Base-by-base conservation (phyloP, 2,113 vertebrate species). In the Ploceus nigricollis region DNA sequence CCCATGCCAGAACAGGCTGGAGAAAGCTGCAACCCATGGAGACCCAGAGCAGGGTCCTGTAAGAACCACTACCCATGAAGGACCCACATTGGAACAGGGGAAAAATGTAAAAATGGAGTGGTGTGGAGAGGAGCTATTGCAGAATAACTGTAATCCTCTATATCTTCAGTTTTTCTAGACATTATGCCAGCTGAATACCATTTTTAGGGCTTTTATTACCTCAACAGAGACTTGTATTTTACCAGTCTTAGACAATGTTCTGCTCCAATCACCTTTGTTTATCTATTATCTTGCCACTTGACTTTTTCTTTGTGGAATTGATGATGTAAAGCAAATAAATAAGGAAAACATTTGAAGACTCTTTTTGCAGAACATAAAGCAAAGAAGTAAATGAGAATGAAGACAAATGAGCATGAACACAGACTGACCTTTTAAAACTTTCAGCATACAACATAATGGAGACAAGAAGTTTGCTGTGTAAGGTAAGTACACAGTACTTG, bases 1-100 rank as follows among this genome's bases (percentile, higher is more conserved):
- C 24, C 4, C 10, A 23, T 0, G 0, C 14, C 8, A 33, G 21
- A 61, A 8, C 12, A 63, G 20, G 12, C 17, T 69, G 39, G 47
- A 51, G 31, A 63, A 76, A 66, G 15, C 8, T 70, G 40, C 11
- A 70, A 13, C 7, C 7, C 18, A 6, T 8, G 11, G 28, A 80
- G 11, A 69, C 1, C 6, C 17, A 39, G 21, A 76, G 6, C 3
- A 58, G 8, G 3, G 3, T 78, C 23, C 15, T 58, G 27, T 44
- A 23, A 79, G 31, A 73, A 24, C 8, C 53, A 19, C 17, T 61
- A 7, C 7, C 10, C 22, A 13, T 8, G 16, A 25, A 61, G 16
- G 9, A 51, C 5, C 3, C 28, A 56, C 25, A 47, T 0, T 82
- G 48, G 5, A 78, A 11, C 10, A 69, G 39, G 5, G 16, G 7